A percentile compares a stretch with the other conserved stretches of the same genome.
phyloP scores from a whole-genome alignment of 2,888 invertebrate genomes.

The Pristionchus japonicus region DNA sequence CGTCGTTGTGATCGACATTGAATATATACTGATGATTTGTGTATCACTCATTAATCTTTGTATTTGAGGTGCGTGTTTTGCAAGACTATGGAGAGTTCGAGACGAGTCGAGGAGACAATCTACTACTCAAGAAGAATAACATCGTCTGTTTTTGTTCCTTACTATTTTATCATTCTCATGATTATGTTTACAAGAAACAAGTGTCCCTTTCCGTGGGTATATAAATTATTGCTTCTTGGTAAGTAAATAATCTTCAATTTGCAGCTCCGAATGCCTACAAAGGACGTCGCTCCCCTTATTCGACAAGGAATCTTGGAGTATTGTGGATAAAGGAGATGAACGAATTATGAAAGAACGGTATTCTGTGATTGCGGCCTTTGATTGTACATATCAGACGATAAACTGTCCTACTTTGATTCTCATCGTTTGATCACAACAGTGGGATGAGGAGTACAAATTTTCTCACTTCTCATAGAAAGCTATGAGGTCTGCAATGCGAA shows the following conservation, averaged over 20 bases:
- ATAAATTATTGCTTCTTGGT: too few relatives aligned
- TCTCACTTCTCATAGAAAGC: neutral
- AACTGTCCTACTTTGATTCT: neutral
- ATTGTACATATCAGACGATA: neutral
- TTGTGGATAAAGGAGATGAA: constrained; percentile 46
- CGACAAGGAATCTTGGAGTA: constrained; percentile 67
- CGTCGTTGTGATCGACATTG: neutral
- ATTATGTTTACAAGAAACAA: too few relatives aligned
- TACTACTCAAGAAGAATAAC: constrained; percentile 90
- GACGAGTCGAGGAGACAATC: constrained; percentile 91
- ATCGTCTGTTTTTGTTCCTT: constrained; percentile 79
- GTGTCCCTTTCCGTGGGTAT: too few relatives aligned
- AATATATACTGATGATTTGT: neutral
- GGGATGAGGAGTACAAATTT: neutral
- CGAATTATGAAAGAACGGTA: neutral
- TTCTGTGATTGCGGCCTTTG: neutral
- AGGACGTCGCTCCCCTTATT: constrained; percentile 70
- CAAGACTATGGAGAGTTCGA: constrained; percentile 94
- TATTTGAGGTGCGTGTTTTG: constrained; percentile 83
- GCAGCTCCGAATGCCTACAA: constrained; percentile 67
- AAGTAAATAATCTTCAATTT: neutral
- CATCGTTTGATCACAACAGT: neutral
- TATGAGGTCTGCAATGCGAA: too few relatives aligned
- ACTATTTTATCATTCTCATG: neutral
- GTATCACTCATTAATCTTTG: neutral